These are phyloP conservation scores for Sebastes ruberrimus DNA, from an alignment of 2,797 vertebrate species.

Conservation along the genomic window DNA sequence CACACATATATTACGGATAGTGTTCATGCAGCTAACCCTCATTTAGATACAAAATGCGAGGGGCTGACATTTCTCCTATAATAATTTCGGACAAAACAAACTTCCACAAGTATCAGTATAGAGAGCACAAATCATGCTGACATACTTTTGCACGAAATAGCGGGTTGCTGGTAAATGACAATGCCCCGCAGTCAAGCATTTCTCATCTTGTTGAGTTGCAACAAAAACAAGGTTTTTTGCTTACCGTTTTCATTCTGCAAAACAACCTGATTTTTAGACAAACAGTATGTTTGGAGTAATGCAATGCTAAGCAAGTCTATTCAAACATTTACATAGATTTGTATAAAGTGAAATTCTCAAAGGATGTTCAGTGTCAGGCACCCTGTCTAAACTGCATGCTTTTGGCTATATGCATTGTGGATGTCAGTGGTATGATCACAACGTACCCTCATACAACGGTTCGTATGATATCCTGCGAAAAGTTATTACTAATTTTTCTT, in stretches of 20 bases:
- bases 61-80: not conserved
- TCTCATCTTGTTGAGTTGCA: slow-evolving; percentile 34
- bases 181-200: slow-evolving; percentile 42
- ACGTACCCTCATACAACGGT: too few relatives aligned
- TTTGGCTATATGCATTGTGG: not conserved
- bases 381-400: not conserved
- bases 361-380: not conserved
- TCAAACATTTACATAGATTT: not conserved
- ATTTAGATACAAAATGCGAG: not conserved
- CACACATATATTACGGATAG: not conserved
- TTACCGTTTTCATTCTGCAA: slow-evolving; percentile 10
- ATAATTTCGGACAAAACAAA: slow-evolving; percentile 31
- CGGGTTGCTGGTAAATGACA: slow-evolving; percentile 23
- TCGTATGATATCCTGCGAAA: too few relatives aligned
- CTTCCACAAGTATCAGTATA: slow-evolving; percentile 9
- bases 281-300: not conserved
- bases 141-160: slow-evolving; percentile 31
- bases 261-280: slow-evolving; percentile 4
- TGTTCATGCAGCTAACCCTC: not conserved
- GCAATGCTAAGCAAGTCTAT: not conserved
- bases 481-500: too few relatives aligned
- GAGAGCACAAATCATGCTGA: slow-evolving; percentile 38
- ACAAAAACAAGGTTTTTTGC: slow-evolving; percentile 16
- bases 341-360: not conserved
- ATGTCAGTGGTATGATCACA: not conserved